These are phyloP conservation scores for Triops cancriformis DNA, from an alignment of 1,140 invertebrate species.

Conservation along the genomic window DNA sequence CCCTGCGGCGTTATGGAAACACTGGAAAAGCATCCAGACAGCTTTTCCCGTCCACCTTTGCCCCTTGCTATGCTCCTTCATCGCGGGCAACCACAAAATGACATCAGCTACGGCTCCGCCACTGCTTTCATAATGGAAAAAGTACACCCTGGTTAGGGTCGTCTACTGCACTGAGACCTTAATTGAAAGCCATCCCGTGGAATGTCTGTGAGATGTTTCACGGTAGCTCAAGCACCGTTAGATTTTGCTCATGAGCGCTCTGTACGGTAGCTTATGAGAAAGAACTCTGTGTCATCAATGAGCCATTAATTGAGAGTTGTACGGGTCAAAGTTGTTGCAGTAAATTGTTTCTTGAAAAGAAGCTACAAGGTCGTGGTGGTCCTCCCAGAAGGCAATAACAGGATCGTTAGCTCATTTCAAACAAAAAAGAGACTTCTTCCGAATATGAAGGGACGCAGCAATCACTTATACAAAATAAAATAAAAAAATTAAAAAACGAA, in stretches of 20 bases:
- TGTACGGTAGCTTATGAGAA: constrained; percentile 10
- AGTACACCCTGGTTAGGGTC: not conserved
- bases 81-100: not conserved
- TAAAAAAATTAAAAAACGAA: not conserved
- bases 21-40: constrained; percentile 10
- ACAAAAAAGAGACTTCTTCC: not conserved
- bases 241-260: not conserved
- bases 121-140: not conserved
- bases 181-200: not conserved
- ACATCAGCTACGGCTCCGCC: not conserved
- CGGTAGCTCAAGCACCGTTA: not conserved
- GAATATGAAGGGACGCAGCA: not conserved
- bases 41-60: not conserved
- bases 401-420: constrained; percentile 3
- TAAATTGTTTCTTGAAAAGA: not conserved
- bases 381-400: not conserved
- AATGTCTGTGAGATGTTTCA: not conserved
- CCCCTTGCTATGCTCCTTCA: not conserved
- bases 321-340: not conserved
- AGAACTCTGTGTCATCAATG: not conserved
- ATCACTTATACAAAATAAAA: not conserved
- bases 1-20: not conserved
- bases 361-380: not conserved
- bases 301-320: not conserved
- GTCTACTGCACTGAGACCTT: not conserved